Percentiles rank a stretch among this genome's conserved stretches.
These are phyloP conservation scores for Oceanodroma leucorhoa DNA, from an alignment of 2,797 vertebrate species.

Conservation along the genomic window DNA sequence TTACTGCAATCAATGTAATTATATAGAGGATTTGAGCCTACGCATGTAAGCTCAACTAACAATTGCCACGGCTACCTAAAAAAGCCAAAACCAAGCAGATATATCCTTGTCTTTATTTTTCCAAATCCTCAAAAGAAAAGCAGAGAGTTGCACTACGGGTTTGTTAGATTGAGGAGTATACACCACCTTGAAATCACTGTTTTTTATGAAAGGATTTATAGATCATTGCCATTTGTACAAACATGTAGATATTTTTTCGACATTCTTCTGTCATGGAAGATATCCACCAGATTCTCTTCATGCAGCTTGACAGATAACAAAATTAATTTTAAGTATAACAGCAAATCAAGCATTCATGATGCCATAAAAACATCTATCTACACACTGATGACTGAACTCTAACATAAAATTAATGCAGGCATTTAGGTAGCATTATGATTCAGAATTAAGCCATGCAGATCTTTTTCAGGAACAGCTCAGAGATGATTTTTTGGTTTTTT, in stretches of 20 bases:
- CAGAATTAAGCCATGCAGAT: slow-evolving; percentile 18
- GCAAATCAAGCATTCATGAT: slow-evolving; percentile 42
- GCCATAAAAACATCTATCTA: slow-evolving; percentile 32
- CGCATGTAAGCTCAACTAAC: background rate
- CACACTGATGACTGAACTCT: background rate
- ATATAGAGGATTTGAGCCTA: background rate
- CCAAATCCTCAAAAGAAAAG: background rate
- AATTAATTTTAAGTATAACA: slow-evolving; percentile 18
- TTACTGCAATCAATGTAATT: background rate
- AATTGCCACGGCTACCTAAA: background rate
- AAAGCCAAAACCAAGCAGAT: background rate
- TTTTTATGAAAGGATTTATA: background rate
- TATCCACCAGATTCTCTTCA: background rate
- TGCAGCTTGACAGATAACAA: background rate
- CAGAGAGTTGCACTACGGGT: background rate
- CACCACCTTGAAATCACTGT: background rate
- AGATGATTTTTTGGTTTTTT: background rate
- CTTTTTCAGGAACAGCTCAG: background rate
- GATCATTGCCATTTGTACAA: background rate
- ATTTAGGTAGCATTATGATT: slow-evolving; percentile 17
- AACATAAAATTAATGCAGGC: slow-evolving; percentile 34
- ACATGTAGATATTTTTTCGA: background rate
- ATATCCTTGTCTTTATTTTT: background rate
- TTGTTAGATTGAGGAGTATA: background rate
- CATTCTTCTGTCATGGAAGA: background rate